phyloP scores from a whole-genome alignment of 1,140 invertebrate species.

The Megalonaias nervosa region DNA sequence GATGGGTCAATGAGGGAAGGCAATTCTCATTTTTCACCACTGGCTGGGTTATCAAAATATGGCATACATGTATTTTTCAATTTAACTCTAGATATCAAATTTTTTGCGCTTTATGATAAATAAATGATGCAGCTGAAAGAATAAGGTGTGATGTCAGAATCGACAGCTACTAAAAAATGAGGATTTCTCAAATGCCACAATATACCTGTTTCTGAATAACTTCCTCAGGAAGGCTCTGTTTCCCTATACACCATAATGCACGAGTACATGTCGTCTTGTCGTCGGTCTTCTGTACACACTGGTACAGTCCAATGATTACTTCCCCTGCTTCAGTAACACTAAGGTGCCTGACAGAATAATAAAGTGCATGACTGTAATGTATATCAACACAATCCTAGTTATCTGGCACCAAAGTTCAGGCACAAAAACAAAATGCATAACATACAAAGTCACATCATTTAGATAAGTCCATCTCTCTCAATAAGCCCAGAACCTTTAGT shows the following conservation, averaged over 20 bases:
- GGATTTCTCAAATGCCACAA: background rate
- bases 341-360: constrained; percentile 33
- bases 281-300: constrained; percentile 39
- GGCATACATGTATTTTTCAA: too few species aligned
- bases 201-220: constrained; percentile 45
- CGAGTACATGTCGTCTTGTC: constrained; percentile 54
- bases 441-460: background rate
- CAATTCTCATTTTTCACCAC: too few species aligned
- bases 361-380: background rate
- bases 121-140: too few species aligned
- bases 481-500: too few species aligned
- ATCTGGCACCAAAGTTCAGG: background rate
- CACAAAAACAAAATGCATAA: background rate
- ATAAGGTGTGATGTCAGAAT: background rate
- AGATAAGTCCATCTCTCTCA: background rate
- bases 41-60: too few species aligned
- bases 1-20: too few species aligned
- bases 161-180: background rate
- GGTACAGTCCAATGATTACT: constrained; percentile 26
- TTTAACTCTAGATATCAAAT: too few species aligned
- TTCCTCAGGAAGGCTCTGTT: constrained; percentile 45
- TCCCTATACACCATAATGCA: constrained; percentile 56
- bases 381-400: background rate
- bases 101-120: too few species aligned
- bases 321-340: constrained; percentile 4